A percentile compares a stretch with the other conserved stretches of the same genome.
Conservation (phyloP, 2,113 vertebrate genomes). For the Galbula dea region DNA sequence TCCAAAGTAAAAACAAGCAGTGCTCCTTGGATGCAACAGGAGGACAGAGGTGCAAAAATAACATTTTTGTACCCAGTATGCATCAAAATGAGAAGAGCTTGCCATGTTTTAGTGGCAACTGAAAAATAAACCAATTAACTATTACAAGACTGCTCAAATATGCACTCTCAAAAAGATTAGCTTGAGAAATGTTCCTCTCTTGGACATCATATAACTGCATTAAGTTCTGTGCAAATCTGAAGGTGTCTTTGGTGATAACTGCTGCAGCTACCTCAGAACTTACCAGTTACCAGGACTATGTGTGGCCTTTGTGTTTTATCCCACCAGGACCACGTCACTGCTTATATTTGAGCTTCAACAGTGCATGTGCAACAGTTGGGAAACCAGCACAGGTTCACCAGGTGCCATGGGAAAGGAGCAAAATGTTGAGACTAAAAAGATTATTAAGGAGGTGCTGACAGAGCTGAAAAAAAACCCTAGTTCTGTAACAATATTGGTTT, state of each 20-base stretch:
- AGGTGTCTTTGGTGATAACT: neutral
- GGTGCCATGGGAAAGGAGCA: neutral
- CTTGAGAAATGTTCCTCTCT: neutral
- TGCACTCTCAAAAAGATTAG: neutral
- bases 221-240: neutral
- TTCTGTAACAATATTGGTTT: neutral
- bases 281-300: neutral
- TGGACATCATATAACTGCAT: neutral
- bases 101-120: neutral
- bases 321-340: neutral
- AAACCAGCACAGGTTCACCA: neutral
- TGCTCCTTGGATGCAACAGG: neutral
- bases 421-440: neutral
- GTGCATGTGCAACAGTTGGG: too few relatives aligned
- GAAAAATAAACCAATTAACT: neutral
- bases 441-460: neutral
- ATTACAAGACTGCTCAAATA: neutral
- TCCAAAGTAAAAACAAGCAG: neutral
- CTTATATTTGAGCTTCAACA: neutral
- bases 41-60: neutral
- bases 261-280: neutral
- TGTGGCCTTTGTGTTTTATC: neutral
- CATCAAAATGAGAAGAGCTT: neutral
- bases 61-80: neutral
- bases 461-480: neutral